phyloP scores from a whole-genome alignment of 2,888 invertebrate species.

The Neoitamus cyanurus region DNA sequence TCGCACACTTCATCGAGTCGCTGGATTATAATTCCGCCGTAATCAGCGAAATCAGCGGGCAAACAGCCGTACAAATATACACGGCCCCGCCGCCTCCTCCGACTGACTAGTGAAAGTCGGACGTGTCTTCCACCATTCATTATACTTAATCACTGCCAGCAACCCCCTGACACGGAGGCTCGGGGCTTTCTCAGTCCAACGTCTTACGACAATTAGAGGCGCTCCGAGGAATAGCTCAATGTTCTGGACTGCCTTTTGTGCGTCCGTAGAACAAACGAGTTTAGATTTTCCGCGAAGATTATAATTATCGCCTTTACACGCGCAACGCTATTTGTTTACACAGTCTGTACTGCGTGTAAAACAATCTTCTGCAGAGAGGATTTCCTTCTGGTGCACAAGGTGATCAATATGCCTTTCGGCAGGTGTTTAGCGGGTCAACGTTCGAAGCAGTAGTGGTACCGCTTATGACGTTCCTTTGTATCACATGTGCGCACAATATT shows the following conservation, averaged over 20 bases:
- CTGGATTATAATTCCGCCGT: neutral
- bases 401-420: neutral
- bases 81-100: neutral
- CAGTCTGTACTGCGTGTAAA: neutral
- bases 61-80: neutral
- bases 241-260: neutral
- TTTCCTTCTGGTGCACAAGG: neutral
- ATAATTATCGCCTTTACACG: conserved; percentile 5
- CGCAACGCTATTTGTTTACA: neutral
- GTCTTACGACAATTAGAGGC: neutral
- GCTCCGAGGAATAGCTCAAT: neutral
- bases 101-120: neutral
- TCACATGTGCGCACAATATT: neutral
- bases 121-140: neutral
- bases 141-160: neutral
- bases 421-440: neutral
- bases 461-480: neutral
- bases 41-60: neutral
- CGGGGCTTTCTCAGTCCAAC: neutral
- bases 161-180: neutral
- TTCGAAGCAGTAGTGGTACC: neutral
- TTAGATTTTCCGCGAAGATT: conserved; percentile 5
- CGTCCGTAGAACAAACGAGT: neutral
- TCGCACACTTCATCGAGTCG: neutral
- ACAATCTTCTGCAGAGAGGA: neutral